These are phyloP conservation scores for Anagyrus pseudococci DNA, from an alignment of 2,888 invertebrate species.

Conservation along the genomic window DNA sequence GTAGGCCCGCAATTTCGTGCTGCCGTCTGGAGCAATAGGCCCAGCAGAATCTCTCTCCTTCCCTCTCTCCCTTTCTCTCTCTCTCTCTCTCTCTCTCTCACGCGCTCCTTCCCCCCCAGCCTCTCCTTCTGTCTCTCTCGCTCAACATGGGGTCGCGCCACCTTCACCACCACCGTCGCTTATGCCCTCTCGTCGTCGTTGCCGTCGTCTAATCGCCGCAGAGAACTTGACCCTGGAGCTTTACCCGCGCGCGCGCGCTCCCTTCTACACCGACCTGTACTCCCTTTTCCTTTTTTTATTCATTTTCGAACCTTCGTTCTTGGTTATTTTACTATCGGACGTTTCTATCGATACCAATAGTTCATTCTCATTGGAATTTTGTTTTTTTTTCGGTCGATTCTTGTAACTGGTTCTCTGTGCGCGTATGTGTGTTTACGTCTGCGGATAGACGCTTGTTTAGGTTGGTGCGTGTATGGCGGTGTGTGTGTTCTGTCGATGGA, in stretches of 20 bases:
- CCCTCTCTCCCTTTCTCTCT: background rate
- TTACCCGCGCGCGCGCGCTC: background rate
- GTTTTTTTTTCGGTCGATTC: background rate
- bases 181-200: background rate
- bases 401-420: background rate
- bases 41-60: background rate
- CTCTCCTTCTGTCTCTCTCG: background rate
- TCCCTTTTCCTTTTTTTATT: background rate
- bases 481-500: background rate
- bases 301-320: background rate
- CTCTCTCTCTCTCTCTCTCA: constrained; percentile 1
- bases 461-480: too few relatives aligned
- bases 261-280: background rate
- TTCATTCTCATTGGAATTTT: background rate
- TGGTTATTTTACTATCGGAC: too few relatives aligned
- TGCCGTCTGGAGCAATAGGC: too few relatives aligned
- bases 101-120: background rate
- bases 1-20: too few relatives aligned
- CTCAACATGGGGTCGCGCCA: background rate
- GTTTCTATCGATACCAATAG: too few relatives aligned
- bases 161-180: background rate
- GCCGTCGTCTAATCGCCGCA: background rate
- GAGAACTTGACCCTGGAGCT: constrained; percentile 4
- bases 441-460: too few relatives aligned
- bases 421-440: too few relatives aligned